phyloP scores from a whole-genome alignment of 2,888 invertebrate species.

The Plusia festucae region DNA sequence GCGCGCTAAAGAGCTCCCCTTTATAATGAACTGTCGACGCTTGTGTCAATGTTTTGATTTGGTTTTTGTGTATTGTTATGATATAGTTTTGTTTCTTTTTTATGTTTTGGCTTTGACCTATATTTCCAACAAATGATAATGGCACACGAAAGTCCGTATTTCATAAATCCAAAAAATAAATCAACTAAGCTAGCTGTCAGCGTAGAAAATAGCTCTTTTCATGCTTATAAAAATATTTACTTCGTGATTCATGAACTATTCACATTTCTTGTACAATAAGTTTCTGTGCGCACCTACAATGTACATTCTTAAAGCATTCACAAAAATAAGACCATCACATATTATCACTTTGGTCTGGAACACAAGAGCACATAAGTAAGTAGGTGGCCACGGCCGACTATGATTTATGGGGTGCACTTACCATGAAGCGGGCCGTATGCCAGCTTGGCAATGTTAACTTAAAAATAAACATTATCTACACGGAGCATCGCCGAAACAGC shows the following conservation, averaged over 20 bases:
- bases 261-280: not conserved
- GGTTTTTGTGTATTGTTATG: not conserved
- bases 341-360: conserved; percentile 14
- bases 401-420: conserved; percentile 49
- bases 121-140: too few species aligned
- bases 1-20: conserved; percentile 27
- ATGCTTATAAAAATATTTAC: not conserved
- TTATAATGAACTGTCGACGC: conserved; percentile 41
- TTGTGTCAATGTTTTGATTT: conserved; percentile 18
- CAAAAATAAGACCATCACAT: conserved; percentile 1
- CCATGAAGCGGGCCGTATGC: conserved; percentile 46
- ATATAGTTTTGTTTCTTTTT: not conserved
- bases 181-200: not conserved
- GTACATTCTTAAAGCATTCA: not conserved
- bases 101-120: not conserved
- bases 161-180: not conserved
- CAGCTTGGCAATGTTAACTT: conserved; percentile 49
- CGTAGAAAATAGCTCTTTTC: not conserved
- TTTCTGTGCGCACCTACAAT: too few species aligned
- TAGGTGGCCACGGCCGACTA: conserved; percentile 44
- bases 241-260: not conserved
- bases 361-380: conserved; percentile 28
- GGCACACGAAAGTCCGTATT: too few species aligned
- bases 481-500: conserved; percentile 27
- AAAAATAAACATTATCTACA: conserved; percentile 49